A percentile compares a stretch with the other conserved stretches of the same genome.
Evolutionary conservation across 2,113 vertebrate genomes (phyloP).

Genomic region (Empidonax traillii): DNA sequence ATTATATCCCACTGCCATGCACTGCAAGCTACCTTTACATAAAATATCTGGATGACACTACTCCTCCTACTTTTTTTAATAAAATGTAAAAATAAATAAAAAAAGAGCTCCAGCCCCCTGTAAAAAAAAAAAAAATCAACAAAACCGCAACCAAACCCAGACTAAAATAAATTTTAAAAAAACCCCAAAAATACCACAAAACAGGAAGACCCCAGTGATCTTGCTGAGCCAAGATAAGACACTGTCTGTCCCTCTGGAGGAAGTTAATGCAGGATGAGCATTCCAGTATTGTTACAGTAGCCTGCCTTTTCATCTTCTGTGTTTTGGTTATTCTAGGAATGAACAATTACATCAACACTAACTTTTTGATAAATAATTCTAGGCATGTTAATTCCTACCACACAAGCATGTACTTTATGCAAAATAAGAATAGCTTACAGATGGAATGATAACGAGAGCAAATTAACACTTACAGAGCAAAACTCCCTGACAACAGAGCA

Average conservation of each 20-base stretch:
- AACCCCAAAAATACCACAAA: background rate
- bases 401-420: background rate
- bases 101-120: background rate
- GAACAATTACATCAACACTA: background rate
- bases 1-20: background rate
- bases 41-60: background rate
- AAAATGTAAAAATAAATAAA: background rate
- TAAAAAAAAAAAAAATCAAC: background rate
- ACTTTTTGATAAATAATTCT: background rate
- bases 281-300: background rate
- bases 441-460: constrained; percentile 8
- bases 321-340: background rate
- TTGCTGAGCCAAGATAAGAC: constrained; percentile 40
- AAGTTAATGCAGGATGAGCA: background rate
- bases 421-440: constrained; percentile 14
- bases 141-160: background rate
- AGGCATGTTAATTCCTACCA: background rate
- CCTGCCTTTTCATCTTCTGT: background rate
- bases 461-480: constrained; percentile 16
- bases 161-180: background rate
- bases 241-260: background rate
- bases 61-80: background rate
- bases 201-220: background rate
- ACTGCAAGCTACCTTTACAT: background rate
- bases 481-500: constrained; percentile 5